Conservation (phyloP, 2,888 invertebrate genomes). For the Drosophila anomelani region DNA sequence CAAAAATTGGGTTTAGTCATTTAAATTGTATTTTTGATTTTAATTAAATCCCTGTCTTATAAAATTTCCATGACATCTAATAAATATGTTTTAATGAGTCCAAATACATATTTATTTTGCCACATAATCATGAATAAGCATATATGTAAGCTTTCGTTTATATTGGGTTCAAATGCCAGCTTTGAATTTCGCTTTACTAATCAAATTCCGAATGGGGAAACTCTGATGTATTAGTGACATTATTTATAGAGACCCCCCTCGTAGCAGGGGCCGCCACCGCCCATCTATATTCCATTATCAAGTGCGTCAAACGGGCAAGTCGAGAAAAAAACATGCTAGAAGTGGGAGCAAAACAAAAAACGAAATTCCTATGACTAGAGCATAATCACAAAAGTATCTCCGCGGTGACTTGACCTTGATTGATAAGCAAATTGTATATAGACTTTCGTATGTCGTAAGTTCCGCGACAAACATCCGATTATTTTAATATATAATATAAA, state of each 20-base stretch:
- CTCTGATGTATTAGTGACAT: conserved; percentile 4
- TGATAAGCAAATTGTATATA: conserved; percentile 56
- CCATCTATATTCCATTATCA: conserved; percentile 40
- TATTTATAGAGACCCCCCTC: conserved; percentile 14
- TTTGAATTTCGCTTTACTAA: conserved; percentile 23
- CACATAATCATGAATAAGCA: conserved; percentile 14
- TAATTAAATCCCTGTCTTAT: background rate
- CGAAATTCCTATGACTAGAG: conserved; percentile 25
- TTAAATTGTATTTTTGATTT: background rate
- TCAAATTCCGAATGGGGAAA: conserved; percentile 18
- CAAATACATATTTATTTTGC: background rate
- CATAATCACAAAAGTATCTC: conserved; percentile 27
- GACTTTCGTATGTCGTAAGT: conserved; percentile 3
- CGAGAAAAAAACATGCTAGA: conserved; percentile 30
- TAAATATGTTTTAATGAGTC: background rate
- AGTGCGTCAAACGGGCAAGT: conserved; percentile 51
- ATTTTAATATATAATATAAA: conserved; percentile 4
- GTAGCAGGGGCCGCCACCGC: conserved; percentile 6
- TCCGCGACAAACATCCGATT: conserved; percentile 39
- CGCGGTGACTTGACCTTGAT: conserved; percentile 59
- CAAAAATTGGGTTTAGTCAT: background rate
- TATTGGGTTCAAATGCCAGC: conserved; percentile 7
- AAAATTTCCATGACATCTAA: background rate
- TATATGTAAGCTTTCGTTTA: background rate
- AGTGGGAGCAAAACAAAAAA: conserved; percentile 33